Percentiles rank a stretch among this genome's conserved stretches.
Conservation (phyloP, 2,888 invertebrate genomes). For the Melieria picta region DNA sequence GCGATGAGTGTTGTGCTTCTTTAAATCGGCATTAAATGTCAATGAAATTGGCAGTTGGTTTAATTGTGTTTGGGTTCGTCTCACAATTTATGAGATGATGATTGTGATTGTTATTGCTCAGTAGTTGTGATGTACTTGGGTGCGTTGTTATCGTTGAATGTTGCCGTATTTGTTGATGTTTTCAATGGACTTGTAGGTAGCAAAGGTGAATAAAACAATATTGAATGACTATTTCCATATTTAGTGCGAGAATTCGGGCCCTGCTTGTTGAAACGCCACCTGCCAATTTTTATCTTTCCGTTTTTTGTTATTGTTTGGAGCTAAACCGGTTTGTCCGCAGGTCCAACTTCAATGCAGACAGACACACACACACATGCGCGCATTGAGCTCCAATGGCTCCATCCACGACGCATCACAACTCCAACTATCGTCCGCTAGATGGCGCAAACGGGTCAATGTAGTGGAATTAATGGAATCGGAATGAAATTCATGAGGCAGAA, state of each 20-base stretch:
- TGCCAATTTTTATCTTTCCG: too few relatives aligned
- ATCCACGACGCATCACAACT: slow-evolving; percentile 44
- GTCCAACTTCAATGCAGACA: not conserved
- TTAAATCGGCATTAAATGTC: slow-evolving; percentile 62
- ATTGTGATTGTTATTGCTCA: slow-evolving; percentile 49
- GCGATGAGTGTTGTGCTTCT: slow-evolving; percentile 6
- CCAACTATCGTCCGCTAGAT: slow-evolving; percentile 58
- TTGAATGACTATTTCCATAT: too few relatives aligned
- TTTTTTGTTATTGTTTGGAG: too few relatives aligned
- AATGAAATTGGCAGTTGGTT: slow-evolving; percentile 57
- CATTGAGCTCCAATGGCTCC: slow-evolving; percentile 11
- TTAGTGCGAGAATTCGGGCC: too few relatives aligned
- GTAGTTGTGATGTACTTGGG: too few relatives aligned
- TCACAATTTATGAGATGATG: slow-evolving; percentile 54
- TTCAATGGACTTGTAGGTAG: too few relatives aligned
- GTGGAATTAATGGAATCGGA: slow-evolving; percentile 65
- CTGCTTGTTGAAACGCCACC: too few relatives aligned
- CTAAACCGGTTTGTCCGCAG: too few relatives aligned
- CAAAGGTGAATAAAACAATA: too few relatives aligned
- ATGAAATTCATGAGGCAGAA: slow-evolving; percentile 66
- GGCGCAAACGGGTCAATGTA: slow-evolving; percentile 65
- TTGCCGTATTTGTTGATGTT: too few relatives aligned
- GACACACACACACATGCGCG: not conserved
- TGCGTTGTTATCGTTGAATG: too few relatives aligned
- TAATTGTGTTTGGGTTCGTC: slow-evolving; percentile 59